phyloP scores from a whole-genome alignment of 2,888 invertebrate species.

The Phasia obesa region DNA sequence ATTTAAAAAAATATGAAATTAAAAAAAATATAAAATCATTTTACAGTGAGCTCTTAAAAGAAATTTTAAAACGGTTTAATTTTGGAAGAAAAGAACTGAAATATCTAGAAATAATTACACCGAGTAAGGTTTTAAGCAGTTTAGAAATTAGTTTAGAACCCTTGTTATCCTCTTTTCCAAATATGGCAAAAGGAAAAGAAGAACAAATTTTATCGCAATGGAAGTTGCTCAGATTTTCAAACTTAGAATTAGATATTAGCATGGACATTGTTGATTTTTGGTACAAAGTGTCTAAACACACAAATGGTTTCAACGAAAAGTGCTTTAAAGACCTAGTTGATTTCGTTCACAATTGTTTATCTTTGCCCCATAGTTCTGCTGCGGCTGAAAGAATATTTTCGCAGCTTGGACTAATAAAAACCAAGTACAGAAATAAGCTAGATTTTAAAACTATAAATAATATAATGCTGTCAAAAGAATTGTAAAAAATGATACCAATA shows the following conservation, averaged over 20 bases:
- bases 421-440: constrained; percentile 33
- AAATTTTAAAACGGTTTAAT: constrained; percentile 45
- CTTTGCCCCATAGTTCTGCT: constrained; percentile 41
- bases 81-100: constrained; percentile 43
- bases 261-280: constrained; percentile 21
- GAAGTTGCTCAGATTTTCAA: constrained; percentile 42
- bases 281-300: constrained; percentile 18
- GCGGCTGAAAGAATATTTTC: constrained; percentile 48
- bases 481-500: background rate
- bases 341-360: constrained; percentile 33
- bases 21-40: constrained; percentile 42
- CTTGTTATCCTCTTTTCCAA: constrained; percentile 12
- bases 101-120: constrained; percentile 41
- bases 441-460: constrained; percentile 10
- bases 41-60: constrained; percentile 52
- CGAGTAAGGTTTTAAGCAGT: constrained; percentile 39
- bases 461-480: constrained; percentile 38
- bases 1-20: constrained; percentile 38
- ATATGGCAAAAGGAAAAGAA: background rate
- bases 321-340: constrained; percentile 15
- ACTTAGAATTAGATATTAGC: constrained; percentile 17
- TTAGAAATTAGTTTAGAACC: constrained; percentile 19
- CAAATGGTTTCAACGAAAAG: constrained; percentile 28
- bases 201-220: constrained; percentile 42
- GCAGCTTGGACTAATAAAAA: constrained; percentile 27